A percentile compares a stretch with the other conserved stretches of the same genome.
Evolutionary conservation across 30 jellyfish, hydroid and myxozoan species (phyloP).

Genomic region (Turritopsis dohrnii): DNA sequence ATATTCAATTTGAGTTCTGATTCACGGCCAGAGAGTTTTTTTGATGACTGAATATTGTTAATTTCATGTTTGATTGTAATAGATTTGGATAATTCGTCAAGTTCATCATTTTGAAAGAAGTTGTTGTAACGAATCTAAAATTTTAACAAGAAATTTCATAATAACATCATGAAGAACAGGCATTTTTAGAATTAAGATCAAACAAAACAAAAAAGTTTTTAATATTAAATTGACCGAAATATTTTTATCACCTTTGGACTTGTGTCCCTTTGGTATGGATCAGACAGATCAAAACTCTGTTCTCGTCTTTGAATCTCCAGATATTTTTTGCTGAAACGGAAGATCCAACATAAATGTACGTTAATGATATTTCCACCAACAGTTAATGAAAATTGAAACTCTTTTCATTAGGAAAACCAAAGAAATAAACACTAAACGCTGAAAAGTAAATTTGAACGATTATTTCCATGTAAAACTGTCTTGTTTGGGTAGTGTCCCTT

Average conservation of each 20-base stretch:
- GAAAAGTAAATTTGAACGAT: not conserved
- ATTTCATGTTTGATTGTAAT: slow-evolving; percentile 3
- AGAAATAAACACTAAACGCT: not conserved
- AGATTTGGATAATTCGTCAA: slow-evolving; percentile 5
- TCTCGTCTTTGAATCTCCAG: slow-evolving; percentile 77
- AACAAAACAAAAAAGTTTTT: too few relatives aligned
- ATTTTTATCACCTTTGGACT: not conserved
- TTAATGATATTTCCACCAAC: not conserved
- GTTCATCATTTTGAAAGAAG: slow-evolving; percentile 17
- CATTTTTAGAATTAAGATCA: too few relatives aligned
- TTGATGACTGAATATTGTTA: slow-evolving; percentile 2
- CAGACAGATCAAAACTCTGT: slow-evolving; percentile 80
- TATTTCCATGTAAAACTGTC: not conserved
- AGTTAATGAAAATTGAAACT: not conserved
- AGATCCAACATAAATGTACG: too few relatives aligned
- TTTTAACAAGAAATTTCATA: not conserved
- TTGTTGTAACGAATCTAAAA: slow-evolving; percentile 26
- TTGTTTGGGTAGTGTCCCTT: too few relatives aligned
- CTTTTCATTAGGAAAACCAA: not conserved
- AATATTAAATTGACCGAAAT: too few relatives aligned
- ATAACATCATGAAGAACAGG: too few relatives aligned
- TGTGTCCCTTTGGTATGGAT: slow-evolving; percentile 43
- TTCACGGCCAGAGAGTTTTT: slow-evolving; percentile 18
- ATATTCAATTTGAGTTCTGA: not conserved
- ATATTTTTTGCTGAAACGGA: slow-evolving; percentile 46